A percentile compares a stretch with the other conserved stretches of the same genome.
phyloP scores from a whole-genome alignment of 2,888 invertebrate genomes.

The Plusia festucae region DNA sequence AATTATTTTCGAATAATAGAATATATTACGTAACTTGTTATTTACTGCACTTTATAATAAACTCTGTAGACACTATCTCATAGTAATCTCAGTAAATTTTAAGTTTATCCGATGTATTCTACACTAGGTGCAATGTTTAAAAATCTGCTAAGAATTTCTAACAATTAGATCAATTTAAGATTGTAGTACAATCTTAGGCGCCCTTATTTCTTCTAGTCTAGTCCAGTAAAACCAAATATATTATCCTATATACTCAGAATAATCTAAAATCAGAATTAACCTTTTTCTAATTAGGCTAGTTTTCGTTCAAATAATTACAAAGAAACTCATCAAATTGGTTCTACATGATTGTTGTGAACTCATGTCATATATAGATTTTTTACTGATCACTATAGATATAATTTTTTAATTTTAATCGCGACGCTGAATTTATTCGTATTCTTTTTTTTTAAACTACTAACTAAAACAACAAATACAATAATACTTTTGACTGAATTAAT shows the following conservation, averaged over 20 bases:
- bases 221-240: no score
- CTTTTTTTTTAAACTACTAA: not conserved
- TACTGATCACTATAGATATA: not conserved
- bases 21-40: no score
- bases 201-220: no score
- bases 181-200: not conserved
- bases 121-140: not conserved
- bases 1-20: no score
- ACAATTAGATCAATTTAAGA: not conserved
- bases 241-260: no score
- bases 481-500: not conserved
- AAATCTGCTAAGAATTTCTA: no score
- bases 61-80: not conserved
- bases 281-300: no score
- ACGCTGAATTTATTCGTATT: not conserved
- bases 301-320: not conserved
- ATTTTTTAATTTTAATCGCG: not conserved
- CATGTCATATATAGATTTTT: not conserved
- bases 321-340: not conserved
- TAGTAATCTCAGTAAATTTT: not conserved
- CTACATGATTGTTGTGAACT: not conserved
- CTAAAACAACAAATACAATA: not conserved
- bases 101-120: not conserved
- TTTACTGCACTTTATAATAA: no score
- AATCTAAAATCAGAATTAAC: no score